Evolutionary conservation across 2,113 vertebrate species (phyloP), one percentile per base, ranked within the genome.

Genomic region (Ginglymostoma cirratum): DNA sequence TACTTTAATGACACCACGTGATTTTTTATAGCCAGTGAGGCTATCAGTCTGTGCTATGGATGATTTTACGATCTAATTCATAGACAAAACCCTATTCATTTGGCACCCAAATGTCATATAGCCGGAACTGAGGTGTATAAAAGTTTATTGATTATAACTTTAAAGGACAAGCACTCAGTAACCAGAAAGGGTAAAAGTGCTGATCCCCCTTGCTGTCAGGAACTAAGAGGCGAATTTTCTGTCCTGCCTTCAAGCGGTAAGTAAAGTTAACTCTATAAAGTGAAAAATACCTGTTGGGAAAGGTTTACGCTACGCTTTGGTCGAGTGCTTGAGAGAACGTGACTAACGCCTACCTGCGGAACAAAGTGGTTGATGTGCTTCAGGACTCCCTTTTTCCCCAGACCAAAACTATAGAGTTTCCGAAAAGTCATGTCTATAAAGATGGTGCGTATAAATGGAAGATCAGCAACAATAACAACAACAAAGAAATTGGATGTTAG

Each of bases 1-100:
- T 99, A 99, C 98, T 99, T 99, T 99, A 99, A 99, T 99, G 99
- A 98, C 97, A 98, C 98, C 99, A 99, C 99, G 99, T 99, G 99
- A 99, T 98, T 98, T 98, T 99, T 99, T 99, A 99, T 99, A 99
- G 99, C 99, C 99, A 99, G 98, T 98, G 98, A 99, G 98, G 98
- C 99, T 98, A 99, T 99, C 98, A 99, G 98, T 99, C 98, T 98
- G 98, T 98, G 98, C 98, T 98, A 98, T 98, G 98, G 98, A 99
- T 99, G 99, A 99, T 98, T 99, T 99, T 99, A 99, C 99, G 98
- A 99, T 99, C 98, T 99, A 99, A 99, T 99, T 99, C 99, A 98
- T 99, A 99, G 98, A 99, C 98, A 99, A 99, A 99, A 98, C 98
- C 98, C 98, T 99, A 99, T 99, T 99, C 98, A 99, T 99, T 99